phyloP scores from a whole-genome alignment of 92 coral and sea anemone genomes.

The Epizoanthus scotinus region DNA sequence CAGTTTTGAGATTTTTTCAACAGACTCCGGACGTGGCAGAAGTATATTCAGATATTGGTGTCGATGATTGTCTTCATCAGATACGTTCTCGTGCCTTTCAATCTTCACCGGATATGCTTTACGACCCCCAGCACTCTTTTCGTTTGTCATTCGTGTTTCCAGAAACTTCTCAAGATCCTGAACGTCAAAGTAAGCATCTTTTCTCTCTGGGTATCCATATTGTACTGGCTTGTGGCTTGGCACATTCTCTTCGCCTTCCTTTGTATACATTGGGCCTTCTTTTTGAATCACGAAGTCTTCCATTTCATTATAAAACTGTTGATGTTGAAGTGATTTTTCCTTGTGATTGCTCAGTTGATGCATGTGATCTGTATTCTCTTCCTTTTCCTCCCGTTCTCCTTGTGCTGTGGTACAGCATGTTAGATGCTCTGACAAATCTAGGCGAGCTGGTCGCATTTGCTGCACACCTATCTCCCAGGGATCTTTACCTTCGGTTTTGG shows the following conservation, averaged over 20 bases:
- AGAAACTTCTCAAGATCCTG: neutral
- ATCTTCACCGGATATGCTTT: neutral
- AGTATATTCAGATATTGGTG: neutral
- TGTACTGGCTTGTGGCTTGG: neutral
- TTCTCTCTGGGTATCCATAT: neutral
- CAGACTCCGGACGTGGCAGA: neutral
- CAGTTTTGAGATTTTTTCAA: too few species aligned
- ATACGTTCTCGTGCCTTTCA: neutral
- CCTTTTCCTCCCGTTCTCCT: neutral
- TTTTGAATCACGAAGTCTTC: neutral
- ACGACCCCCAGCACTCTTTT: neutral
- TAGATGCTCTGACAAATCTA: neutral
- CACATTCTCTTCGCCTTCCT: neutral
- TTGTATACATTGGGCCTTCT: too few species aligned
- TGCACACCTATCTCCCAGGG: neutral
- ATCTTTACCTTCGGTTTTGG: neutral
- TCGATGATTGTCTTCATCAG: neutral
- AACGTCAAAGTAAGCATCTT: neutral
- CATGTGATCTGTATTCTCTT: neutral
- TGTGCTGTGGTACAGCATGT: neutral
- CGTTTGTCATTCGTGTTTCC: neutral
- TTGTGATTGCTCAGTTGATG: neutral
- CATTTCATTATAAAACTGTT: conserved; percentile 1
- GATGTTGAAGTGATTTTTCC: neutral
- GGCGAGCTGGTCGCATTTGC: neutral